Conservation (phyloP, 2,797 vertebrate genomes). For the Remorina albescens region DNA sequence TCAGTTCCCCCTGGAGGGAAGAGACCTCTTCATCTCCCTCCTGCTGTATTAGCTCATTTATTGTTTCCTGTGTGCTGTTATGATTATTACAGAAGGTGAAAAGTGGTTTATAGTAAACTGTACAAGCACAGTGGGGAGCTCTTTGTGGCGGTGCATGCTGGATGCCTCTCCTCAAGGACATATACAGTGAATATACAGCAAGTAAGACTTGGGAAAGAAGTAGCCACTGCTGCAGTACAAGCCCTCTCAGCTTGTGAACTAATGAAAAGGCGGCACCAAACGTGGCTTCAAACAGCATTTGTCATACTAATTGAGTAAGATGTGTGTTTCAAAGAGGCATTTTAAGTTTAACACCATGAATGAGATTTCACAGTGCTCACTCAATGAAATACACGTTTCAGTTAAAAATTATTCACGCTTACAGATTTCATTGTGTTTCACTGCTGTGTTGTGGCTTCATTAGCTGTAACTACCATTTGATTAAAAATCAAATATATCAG, state of each 20-base stretch:
- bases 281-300: neutral
- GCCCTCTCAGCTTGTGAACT: neutral
- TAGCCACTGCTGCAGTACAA: neutral
- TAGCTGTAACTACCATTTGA: neutral
- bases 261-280: neutral
- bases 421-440: neutral
- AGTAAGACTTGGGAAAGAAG: conserved; percentile 6
- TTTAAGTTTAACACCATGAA: neutral
- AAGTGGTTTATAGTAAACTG: conserved; percentile 34
- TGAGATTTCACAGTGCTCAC: neutral
- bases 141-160: neutral
- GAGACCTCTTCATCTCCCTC: conserved; percentile 60
- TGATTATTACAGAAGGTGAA: conserved; percentile 59
- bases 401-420: neutral
- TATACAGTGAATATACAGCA: neutral
- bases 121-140: conserved; percentile 42
- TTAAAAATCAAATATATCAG: neutral
- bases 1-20: conserved; percentile 52
- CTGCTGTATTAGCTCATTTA: conserved; percentile 65
- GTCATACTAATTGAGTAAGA: neutral
- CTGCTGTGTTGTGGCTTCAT: neutral
- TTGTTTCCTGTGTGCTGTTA: conserved; percentile 46
- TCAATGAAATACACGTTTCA: neutral
- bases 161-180: conserved; percentile 30
- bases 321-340: neutral